Evolutionary conservation across 2,888 invertebrate species (phyloP).

Genomic region (Spisula subtruncata): DNA sequence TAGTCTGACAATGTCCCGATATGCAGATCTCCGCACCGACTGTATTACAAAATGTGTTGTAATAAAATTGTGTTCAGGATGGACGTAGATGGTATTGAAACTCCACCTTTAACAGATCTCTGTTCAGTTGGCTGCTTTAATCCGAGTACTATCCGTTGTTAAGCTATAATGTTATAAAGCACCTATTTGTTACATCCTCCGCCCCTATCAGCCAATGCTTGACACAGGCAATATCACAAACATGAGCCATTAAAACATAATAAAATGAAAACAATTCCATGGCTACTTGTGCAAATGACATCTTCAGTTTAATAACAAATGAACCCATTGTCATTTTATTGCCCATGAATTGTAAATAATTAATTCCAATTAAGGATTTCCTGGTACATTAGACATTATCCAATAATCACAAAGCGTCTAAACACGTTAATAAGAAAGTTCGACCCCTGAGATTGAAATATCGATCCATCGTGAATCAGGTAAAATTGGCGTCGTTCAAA

Average conservation of each 20-base stretch:
- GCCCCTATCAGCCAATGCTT: too few relatives aligned
- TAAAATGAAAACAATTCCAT: slow-evolving; percentile 2
- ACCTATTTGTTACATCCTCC: background rate
- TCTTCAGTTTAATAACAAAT: background rate
- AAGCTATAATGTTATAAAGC: background rate
- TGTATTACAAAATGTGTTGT: too few relatives aligned
- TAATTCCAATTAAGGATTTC: background rate
- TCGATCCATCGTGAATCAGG: too few relatives aligned
- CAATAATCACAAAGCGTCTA: slow-evolving; percentile 2
- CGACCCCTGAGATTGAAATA: too few relatives aligned
- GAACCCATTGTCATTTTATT: background rate
- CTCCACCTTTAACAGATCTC: background rate
- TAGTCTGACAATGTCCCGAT: too few relatives aligned
- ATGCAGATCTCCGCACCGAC: too few relatives aligned
- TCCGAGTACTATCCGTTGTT: slow-evolving; percentile 20
- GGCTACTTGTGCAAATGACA: background rate
- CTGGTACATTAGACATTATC: background rate
- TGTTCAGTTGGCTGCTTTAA: background rate
- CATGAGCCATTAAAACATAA: background rate
- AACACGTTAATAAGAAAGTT: background rate
- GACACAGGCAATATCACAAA: background rate
- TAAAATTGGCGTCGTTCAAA: too few relatives aligned
- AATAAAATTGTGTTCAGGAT: too few relatives aligned
- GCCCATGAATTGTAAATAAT: background rate
- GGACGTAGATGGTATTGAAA: background rate